phyloP scores from a whole-genome alignment of 2,797 vertebrate genomes.

The Menidia menidia region DNA sequence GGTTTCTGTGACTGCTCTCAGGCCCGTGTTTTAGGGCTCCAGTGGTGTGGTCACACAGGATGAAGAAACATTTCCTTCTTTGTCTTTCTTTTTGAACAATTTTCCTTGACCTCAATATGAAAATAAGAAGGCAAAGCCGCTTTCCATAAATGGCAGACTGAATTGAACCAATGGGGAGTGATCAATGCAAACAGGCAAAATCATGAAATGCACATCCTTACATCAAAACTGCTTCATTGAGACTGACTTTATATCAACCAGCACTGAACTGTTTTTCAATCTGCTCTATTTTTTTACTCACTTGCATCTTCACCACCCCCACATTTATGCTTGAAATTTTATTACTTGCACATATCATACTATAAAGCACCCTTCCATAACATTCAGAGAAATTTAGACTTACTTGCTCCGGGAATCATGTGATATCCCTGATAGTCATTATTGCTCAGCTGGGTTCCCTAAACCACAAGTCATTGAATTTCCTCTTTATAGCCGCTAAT shows the following conservation, averaged over 20 bases:
- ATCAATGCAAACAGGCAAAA: neutral
- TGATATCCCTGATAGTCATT: too few species aligned
- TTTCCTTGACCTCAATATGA: neutral
- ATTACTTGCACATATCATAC: neutral
- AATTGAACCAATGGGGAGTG: neutral
- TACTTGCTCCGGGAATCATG: too few species aligned
- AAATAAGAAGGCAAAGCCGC: neutral
- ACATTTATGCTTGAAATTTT: neutral
- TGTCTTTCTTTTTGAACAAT: neutral
- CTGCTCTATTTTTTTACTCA: neutral
- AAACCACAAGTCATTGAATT: too few species aligned
- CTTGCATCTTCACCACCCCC: neutral
- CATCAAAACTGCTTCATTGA: neutral
- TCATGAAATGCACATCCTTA: neutral
- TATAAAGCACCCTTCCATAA: neutral
- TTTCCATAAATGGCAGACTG: neutral
- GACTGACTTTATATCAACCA: neutral
- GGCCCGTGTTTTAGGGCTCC: neutral
- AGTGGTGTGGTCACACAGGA: neutral
- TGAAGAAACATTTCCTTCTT: neutral
- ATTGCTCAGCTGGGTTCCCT: too few species aligned
- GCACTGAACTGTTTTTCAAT: neutral
- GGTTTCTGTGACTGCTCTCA: neutral
- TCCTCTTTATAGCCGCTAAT: too few species aligned
- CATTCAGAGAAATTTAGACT: neutral